Evolutionary conservation across 2,888 invertebrate species (phyloP), one percentile per base, ranked within the genome.

Genomic region (Ariolimax columbianus): DNA sequence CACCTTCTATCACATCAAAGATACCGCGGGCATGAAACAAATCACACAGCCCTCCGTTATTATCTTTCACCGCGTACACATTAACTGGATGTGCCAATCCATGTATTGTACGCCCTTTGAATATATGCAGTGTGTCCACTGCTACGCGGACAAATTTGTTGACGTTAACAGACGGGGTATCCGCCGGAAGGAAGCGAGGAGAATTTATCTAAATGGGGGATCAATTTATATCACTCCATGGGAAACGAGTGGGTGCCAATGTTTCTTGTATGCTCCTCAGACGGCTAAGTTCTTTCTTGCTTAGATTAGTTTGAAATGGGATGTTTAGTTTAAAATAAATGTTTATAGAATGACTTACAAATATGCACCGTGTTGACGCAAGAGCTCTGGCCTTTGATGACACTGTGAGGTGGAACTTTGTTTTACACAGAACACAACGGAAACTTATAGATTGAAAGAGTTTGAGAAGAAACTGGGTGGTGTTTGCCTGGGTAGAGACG

Each of bases 271-370:
- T 6, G 73, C 40, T 43, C 6, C 72, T 23, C 40, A 9, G 6
- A 43, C 43, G 17, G 23, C 43, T 4, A 9, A 73, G 40, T 73
- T 43, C 43, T 17, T 43, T 23, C 40, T 43, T n/a, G 40, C 6
- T 68, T 51, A 51, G 33, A 55, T 77, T 77, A 33, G 47, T 75
- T 75, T 30, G 2, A 19, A 75, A 33, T 17, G 75, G 19, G 33
- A 75, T 38, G 51, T 47, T 75, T 75, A 30, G 51, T 47, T 47
- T 30, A 75, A 33, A 51, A 75, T 75, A 75, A 75, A 75, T 75
- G 75, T 75, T 75, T 75, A n/a, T 47, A 75, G 11, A n/a, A 51
- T 0, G 30, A 30, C 51, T 75, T 75, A 75, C 75, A 75, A 75
- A 75, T 33, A 75, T 75, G 47, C 30, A 47, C 30, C 30, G 47